These are phyloP conservation scores for Diceros bicornis DNA, from an alignment of 2,797 vertebrate species.

Conservation along the genomic window DNA sequence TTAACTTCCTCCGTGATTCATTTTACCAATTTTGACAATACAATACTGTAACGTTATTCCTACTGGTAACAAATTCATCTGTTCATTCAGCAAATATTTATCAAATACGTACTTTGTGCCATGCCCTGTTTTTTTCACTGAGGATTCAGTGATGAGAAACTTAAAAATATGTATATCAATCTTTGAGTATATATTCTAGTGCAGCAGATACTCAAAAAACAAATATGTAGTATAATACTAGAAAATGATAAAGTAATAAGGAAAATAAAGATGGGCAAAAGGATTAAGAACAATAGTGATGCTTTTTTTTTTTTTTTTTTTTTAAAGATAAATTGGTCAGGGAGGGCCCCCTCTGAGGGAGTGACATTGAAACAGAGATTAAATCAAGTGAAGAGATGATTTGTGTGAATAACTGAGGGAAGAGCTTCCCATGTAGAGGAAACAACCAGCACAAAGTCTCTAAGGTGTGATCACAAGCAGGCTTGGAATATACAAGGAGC, in stretches of 20 bases:
- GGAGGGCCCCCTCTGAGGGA: not conserved
- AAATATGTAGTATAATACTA: not conserved
- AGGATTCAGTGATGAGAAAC: not conserved
- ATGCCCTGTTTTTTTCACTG: not conserved
- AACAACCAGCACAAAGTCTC: not conserved
- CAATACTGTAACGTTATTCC: not conserved
- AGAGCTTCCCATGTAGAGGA: not conserved
- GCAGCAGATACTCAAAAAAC: not conserved
- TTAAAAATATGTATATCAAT: not conserved
- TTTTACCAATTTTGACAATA: not conserved
- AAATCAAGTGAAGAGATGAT: not conserved
- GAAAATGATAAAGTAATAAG: not conserved
- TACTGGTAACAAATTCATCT: conserved; percentile 12
- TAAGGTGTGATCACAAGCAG: not conserved
- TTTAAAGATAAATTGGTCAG: not conserved
- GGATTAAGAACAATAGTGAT: not conserved
- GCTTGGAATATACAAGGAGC: not conserved
- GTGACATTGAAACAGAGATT: not conserved
- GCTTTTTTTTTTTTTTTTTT: not conserved
- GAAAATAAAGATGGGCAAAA: conserved; percentile 40
- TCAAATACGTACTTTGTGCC: not conserved
- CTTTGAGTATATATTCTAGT: not conserved
- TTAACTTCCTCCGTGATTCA: conserved; percentile 6
- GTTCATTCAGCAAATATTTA: conserved; percentile 28
- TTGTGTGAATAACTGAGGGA: not conserved